phyloP scores from a whole-genome alignment of 2,888 invertebrate species.

The Hirtodrosophila trivittata region DNA sequence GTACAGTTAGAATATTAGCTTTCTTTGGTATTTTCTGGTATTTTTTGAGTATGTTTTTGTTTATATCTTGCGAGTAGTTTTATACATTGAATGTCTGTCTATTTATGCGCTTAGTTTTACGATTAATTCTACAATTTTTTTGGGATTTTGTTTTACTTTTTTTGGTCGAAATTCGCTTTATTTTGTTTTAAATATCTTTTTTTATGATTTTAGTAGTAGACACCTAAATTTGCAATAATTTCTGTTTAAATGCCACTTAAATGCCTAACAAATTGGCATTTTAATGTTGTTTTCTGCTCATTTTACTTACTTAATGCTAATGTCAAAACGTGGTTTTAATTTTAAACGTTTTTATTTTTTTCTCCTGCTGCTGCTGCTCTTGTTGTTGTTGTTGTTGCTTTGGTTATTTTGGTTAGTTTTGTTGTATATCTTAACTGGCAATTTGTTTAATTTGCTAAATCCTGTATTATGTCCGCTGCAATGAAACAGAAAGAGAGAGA shows the following conservation, averaged over 20 bases:
- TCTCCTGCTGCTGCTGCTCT: not conserved
- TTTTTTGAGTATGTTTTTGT: conserved; percentile 8
- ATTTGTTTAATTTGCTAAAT: conserved; percentile 80
- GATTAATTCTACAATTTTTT: conserved; percentile 23
- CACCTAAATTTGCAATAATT: conserved; percentile 35
- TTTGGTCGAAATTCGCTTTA: conserved; percentile 64
- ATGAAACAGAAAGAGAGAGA: conserved; percentile 32
- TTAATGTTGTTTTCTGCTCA: conserved; percentile 26
- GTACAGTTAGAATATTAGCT: conserved; percentile 14
- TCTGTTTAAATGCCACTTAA: conserved; percentile 46
- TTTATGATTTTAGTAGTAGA: conserved; percentile 20
- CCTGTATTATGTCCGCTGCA: conserved; percentile 81
- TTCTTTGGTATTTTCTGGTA: conserved; percentile 6
- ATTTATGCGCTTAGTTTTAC: conserved; percentile 31
- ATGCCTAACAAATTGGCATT: conserved; percentile 39
- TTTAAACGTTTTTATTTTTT: conserved; percentile 29
- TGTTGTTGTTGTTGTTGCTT: conserved; percentile 28
- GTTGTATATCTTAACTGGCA: conserved; percentile 56
- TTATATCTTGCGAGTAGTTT: too few species aligned
- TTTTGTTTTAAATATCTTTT: conserved; percentile 8
- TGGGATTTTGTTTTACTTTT: conserved; percentile 20
- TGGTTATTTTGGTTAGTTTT: conserved; percentile 7
- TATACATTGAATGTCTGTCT: conserved; percentile 35
- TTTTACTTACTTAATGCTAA: conserved; percentile 71
- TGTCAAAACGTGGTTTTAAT: conserved; percentile 57